Evolutionary conservation across 2,888 invertebrate species (phyloP).

Genomic region (Drosophila longiperda): DNA sequence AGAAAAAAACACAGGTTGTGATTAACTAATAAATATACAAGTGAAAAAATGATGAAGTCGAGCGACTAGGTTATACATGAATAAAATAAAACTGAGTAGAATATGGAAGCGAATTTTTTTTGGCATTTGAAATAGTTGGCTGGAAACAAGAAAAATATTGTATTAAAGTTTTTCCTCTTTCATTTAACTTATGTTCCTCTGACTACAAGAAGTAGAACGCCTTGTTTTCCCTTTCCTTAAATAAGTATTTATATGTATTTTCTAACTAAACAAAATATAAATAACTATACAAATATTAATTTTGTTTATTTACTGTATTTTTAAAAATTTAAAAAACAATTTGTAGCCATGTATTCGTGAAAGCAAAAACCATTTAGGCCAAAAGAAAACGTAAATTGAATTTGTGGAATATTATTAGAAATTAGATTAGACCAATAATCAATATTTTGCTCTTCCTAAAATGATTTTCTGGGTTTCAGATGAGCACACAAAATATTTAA

Average conservation of each 20-base stretch:
- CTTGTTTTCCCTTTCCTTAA: not conserved
- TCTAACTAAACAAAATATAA: not conserved
- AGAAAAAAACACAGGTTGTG: not conserved
- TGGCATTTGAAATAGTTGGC: not conserved
- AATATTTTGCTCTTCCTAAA: not conserved
- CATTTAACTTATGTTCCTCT: not conserved
- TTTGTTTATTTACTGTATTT: not conserved
- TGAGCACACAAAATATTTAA: constrained; percentile 61
- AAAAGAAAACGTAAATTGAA: not conserved
- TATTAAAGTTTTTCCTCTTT: not conserved
- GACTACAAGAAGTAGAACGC: no score
- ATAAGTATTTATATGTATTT: not conserved
- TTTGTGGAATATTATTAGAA: not conserved
- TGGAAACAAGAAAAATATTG: not conserved
- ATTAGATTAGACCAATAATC: not conserved
- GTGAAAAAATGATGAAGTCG: not conserved
- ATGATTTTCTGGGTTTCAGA: no score
- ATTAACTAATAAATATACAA: not conserved
- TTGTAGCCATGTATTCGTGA: not conserved
- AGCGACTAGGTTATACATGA: not conserved
- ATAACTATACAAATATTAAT: not conserved
- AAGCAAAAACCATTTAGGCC: not conserved
- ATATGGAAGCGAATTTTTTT: not conserved
- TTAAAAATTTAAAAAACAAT: not conserved
- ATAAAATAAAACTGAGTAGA: not conserved